Evolutionary conservation across 2,888 invertebrate species (phyloP), one percentile per base, ranked within the genome.

Genomic region (Abscondita cerata): DNA sequence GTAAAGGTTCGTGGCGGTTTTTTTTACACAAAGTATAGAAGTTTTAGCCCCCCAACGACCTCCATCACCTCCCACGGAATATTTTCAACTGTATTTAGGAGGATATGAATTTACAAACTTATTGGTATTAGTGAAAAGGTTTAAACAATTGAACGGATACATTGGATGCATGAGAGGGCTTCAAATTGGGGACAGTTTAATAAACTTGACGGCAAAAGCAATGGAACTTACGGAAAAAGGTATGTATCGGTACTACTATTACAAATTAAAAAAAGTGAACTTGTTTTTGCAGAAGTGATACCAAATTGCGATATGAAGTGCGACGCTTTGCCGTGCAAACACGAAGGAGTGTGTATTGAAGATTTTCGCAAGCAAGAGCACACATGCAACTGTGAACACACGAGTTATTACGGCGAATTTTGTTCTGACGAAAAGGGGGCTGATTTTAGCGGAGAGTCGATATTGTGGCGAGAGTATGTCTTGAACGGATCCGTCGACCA

Each of bases 371-470:
- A 90, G 65, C 92, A 93, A 72, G 90, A 91, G 67, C 92, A 93
- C 68, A 89, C 90, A 8, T 96, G 96, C 75, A 89, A 95, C 68
- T 96, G 95, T 70, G 92, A 93, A 71, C 86, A 91, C 64, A 95
- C 95, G 0, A 95, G 95, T 59, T 96, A 95, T 76, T 90, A 92
- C 69, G 95, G 95, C 11, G 93, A 94, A 71, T 88, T 89, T 72
- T 95, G 95, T 74, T 89, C 90, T 68, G 93, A 93, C 80, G 94
- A 95, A 77, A 93, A 93, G 76, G 95, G 93, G 0, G 95, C 94
- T 0, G 92, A 92, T 73, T 95, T 95, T 70, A 91, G 91, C 69
- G 95, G 95, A 0, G 92, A 93, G 75, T 93, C 94, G 13, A 89
- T 90, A 63, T 79, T 95, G 36, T 90, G 91, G 74, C 84, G 93